Base-by-base conservation (phyloP, 2,113 vertebrate genomes). In the Cottus gobio region DNA sequence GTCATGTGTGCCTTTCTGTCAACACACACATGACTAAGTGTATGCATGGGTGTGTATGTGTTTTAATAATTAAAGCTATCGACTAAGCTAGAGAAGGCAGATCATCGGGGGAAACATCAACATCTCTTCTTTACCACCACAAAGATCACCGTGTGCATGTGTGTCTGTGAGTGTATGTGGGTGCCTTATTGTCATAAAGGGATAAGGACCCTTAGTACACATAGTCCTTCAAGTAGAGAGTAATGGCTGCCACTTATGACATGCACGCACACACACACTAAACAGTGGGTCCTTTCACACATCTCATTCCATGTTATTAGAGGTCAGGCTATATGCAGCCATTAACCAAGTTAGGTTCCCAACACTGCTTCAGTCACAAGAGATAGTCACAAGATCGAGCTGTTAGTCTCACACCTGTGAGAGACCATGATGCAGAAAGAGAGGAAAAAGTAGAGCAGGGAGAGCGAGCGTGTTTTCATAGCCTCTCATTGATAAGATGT, bases 211-310 rank as follows among this genome's bases (percentile, higher is more conserved):
- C 87, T 77, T 75, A 77, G 90, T 67, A 85, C 60, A 79, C 68
- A 71, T 26, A 34, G 72, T 75, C 74, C 77, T 78, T 67, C 71
- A 86, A 88, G 69, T 65, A 64, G 20, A 80, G 74, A 67, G 44
- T 74, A 82, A 71, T 77, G 76, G 82, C 66, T 80, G 72, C 64
- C 65, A 85, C 80, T 73, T 56, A 48, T 60, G 75, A 85, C 58
- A 89, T n/a, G 63, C 75, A 70, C 73, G 84, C 30, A 37, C 62
- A 46, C 62, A 74, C 52, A 90, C 24, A 69, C 66, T 78, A 90
- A 86, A 94, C 93, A 95, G 89, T 86, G 86, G 85, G 30, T 86
- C 90, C 95, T 92, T 95, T 95, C 92, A 95, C 86, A 90, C 86
- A n/a, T 87, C 70, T 87, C 89, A 86, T 80, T 90, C 79, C 71